Conservation (phyloP, 64 coral and sea anemone genomes). For the Anthopleura sola region DNA sequence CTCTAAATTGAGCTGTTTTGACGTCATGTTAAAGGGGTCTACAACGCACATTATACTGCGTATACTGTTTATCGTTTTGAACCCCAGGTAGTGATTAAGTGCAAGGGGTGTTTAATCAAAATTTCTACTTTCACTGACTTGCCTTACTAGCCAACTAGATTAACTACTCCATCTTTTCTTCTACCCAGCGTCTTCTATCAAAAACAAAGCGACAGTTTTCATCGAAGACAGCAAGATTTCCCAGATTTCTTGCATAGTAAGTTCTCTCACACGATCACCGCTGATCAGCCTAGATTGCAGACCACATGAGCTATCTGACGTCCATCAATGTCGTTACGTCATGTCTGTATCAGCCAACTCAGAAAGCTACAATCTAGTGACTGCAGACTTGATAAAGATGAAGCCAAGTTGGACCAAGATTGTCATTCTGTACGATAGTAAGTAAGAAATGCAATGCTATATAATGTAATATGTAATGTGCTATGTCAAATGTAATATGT, state of each 20-base stretch:
- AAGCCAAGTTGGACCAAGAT: not conserved
- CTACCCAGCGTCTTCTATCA: not conserved
- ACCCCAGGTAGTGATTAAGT: too few species aligned
- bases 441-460: too few species aligned
- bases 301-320: not conserved
- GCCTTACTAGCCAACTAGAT: too few species aligned
- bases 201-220: not conserved
- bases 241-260: constrained; percentile 2
- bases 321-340: not conserved
- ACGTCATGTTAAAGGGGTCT: too few species aligned
- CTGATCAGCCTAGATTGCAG: not conserved
- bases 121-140: too few species aligned
- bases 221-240: not conserved
- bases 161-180: not conserved
- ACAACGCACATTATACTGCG: too few species aligned
- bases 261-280: not conserved
- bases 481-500: too few species aligned
- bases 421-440: constrained; percentile 2
- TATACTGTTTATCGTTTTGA: too few species aligned
- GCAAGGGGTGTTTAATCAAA: too few species aligned
- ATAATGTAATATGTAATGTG: too few species aligned
- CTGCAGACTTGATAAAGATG: not conserved
- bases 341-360: not conserved
- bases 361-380: not conserved
- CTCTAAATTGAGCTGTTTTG: too few species aligned